Percentiles rank a stretch among this genome's conserved stretches.
Evolutionary conservation across 2,113 vertebrate species (phyloP).

Genomic region (Mormyrus lacerda): DNA sequence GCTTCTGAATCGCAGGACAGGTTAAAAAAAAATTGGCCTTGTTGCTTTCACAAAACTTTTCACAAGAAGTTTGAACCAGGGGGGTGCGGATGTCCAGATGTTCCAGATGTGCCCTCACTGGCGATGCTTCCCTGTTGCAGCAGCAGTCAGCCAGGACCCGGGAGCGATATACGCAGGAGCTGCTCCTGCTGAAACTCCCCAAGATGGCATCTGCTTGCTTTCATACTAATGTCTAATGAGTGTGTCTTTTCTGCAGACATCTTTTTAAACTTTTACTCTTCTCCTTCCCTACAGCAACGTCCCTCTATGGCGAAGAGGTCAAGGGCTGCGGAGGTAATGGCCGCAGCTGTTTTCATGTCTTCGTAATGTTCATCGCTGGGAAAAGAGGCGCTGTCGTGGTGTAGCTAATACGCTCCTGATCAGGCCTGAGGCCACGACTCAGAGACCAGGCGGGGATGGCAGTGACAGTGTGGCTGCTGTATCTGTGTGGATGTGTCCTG

Average conservation of each 20-base stretch:
- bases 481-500: not conserved
- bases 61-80: not conserved
- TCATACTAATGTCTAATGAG: not conserved
- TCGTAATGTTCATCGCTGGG: not conserved
- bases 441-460: not conserved
- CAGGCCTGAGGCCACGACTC: not conserved
- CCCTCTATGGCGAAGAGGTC: constrained; percentile 31
- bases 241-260: not conserved
- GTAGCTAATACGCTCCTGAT: not conserved
- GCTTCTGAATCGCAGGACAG: not conserved
- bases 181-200: not conserved
- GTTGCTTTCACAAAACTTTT: not conserved
- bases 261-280: not conserved
- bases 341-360: not conserved
- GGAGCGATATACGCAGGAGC: not conserved
- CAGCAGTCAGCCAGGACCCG: not conserved
- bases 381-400: not conserved
- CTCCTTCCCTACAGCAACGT: constrained; percentile 42
- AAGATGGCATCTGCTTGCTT: not conserved
- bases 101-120: not conserved
- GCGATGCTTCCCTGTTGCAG: not conserved
- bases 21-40: not conserved
- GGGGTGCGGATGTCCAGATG: not conserved
- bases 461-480: not conserved
- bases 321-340: constrained; percentile 53